Conservation (phyloP, 1,140 invertebrate species). For the Lycorma delicatula region DNA sequence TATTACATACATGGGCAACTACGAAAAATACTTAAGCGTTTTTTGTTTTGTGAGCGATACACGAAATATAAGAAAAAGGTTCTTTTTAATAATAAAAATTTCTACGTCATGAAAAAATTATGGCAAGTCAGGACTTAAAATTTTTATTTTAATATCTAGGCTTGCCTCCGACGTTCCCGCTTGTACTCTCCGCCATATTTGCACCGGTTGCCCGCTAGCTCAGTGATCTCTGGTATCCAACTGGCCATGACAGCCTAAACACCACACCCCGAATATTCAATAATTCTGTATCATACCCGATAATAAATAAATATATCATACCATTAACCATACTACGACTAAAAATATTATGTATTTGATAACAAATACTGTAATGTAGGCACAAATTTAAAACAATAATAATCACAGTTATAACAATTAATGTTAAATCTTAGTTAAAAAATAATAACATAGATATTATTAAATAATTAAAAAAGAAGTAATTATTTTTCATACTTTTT, state of each 20-base stretch:
- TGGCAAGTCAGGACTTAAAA: slow-evolving; percentile 13
- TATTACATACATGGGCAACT: slow-evolving; percentile 13
- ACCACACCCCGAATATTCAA: slow-evolving; percentile 7
- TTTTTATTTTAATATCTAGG: slow-evolving; percentile 20
- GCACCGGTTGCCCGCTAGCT: slow-evolving; percentile 92
- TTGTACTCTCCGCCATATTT: slow-evolving; percentile 97
- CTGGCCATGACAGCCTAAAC: slow-evolving; percentile 92
- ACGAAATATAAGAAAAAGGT: slow-evolving; percentile 15
- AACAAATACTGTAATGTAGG: background rate
- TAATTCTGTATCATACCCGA: too few relatives aligned
- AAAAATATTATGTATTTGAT: background rate
- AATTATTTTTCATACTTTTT: too few relatives aligned
- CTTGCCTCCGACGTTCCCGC: slow-evolving; percentile 94
- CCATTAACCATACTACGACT: background rate
- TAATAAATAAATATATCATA: too few relatives aligned
- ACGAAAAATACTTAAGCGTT: slow-evolving; percentile 22
- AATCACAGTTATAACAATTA: background rate
- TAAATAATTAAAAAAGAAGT: too few relatives aligned
- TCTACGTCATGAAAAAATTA: slow-evolving; percentile 15
- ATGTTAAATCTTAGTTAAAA: background rate
- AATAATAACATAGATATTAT: too few relatives aligned
- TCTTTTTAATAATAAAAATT: slow-evolving; percentile 3
- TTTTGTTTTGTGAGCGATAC: slow-evolving; percentile 31
- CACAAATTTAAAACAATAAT: background rate
- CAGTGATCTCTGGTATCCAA: slow-evolving; percentile 98